These are phyloP conservation scores for Flexamia atlantica DNA, from an alignment of 2,888 invertebrate species.

Conservation along the genomic window DNA sequence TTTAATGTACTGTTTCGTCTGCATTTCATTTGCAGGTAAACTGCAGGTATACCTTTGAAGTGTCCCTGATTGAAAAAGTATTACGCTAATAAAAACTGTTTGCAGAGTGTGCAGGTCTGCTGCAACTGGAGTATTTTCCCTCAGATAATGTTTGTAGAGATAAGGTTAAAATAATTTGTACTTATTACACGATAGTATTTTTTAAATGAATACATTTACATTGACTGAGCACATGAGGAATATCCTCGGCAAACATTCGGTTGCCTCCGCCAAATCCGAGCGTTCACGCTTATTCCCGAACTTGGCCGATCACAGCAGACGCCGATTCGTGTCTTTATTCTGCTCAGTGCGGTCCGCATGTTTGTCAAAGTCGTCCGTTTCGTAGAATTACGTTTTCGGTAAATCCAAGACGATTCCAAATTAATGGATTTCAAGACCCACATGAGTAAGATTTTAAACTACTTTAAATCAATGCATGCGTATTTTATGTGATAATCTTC, in stretches of 20 bases:
- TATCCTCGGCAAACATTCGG: not conserved
- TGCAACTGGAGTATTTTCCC: too few relatives aligned
- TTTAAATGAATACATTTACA: not conserved
- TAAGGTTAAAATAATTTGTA: too few relatives aligned
- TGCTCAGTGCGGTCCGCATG: not conserved
- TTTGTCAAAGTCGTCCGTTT: constrained; percentile 2
- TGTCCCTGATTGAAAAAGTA: too few relatives aligned
- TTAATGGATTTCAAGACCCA: not conserved
- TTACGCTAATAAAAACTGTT: too few relatives aligned
- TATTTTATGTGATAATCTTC: too few relatives aligned
- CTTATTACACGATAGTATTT: too few relatives aligned
- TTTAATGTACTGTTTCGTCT: too few relatives aligned
- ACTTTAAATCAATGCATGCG: not conserved
- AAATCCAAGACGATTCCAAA: not conserved
- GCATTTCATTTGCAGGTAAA: too few relatives aligned
- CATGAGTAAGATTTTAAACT: not conserved
- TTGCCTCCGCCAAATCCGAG: not conserved
- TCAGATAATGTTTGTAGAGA: too few relatives aligned
- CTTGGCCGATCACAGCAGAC: constrained; percentile 7
- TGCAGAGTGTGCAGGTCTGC: too few relatives aligned
- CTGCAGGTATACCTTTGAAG: too few relatives aligned
- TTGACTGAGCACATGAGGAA: not conserved
- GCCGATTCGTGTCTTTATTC: not conserved
- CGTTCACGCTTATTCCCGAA: not conserved
- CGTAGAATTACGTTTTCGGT: not conserved